Evolutionary conservation across 2,888 invertebrate genomes (phyloP), one percentile per base, ranked within the genome.

Genomic region (Ophraella communa): DNA sequence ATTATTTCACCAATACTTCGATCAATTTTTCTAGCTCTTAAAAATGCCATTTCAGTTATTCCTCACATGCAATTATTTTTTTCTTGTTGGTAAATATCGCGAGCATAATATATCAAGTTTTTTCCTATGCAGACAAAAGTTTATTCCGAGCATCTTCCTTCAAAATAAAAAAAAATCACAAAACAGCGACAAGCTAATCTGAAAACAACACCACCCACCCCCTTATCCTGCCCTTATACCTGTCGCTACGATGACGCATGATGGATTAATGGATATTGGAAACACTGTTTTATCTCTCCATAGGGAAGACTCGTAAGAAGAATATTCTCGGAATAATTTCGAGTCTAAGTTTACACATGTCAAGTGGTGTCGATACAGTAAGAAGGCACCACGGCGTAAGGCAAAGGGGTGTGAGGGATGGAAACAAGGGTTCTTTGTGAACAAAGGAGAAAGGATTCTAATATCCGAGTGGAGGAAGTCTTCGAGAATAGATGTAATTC

Each of bases 181-280:
- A 30, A 33, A 30, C 20, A 27, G 45, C 30, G 59, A 59, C 60
- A 60, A 60, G 10, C 62, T 58, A 65, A 65, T 65, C 65, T 58
- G 65, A 60, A 67, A 70, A 70, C 71, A 70, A 69, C 66, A 64
- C 66, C 27, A 51, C 59, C 59, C 51, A 20, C 51, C 47, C 61
- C 66, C 64, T 66, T 11, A 14, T 59, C 66, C 65, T 66, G n/a
- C n/a, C 68, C 65, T 65, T 53, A 56, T 60, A 73, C 76, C 74
- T 76, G 75, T 76, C 76, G 70, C 62, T 62, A 2, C 54, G 65
- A 63, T 67, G 89, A 89, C 88, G 85, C 85, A 84, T 89, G 89
- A 89, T 89, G 88, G 89, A 89, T 89, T 89, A 89, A 89, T 89
- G 89, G 89, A 88, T 89, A 89, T 89, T 88, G 89, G 88, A 87